These are phyloP conservation scores for Xylota sylvarum DNA, from an alignment of 2,888 invertebrate species.

Conservation along the genomic window DNA sequence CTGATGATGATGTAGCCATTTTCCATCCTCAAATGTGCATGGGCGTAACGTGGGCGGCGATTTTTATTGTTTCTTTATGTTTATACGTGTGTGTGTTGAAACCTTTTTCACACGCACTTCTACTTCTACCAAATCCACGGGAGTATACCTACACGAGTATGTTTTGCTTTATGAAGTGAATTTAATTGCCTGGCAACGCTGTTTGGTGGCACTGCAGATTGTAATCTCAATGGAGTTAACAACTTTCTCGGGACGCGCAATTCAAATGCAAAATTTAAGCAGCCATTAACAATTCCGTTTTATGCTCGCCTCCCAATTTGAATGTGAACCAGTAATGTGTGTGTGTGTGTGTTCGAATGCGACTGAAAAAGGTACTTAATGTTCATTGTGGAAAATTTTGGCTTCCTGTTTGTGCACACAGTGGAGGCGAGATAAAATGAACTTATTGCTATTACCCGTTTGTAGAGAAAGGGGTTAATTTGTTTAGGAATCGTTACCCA, in stretches of 20 bases:
- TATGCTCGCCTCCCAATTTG: constrained; percentile 32
- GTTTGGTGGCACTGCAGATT: constrained; percentile 47
- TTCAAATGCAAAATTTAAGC: constrained; percentile 67
- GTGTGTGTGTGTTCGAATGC: not conserved
- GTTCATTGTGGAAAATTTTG: constrained; percentile 44
- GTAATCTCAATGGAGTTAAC: constrained; percentile 60
- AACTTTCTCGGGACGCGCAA: constrained; percentile 57
- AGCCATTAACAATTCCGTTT: constrained; percentile 62
- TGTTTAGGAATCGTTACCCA: constrained; percentile 14
- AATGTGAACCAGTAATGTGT: not conserved
- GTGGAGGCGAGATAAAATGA: constrained; percentile 22
- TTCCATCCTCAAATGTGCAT: constrained; percentile 7
- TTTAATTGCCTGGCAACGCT: constrained; percentile 46
- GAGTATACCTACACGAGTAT: constrained; percentile 11
- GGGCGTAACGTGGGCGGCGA: constrained; percentile 8
- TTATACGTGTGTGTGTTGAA: not conserved
- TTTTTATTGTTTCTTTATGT: constrained; percentile 11
- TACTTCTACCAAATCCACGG: not conserved
- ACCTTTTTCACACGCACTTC: not conserved
- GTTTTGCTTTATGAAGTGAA: constrained; percentile 55
- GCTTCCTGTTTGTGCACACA: constrained; percentile 27
- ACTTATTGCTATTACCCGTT: constrained; percentile 16
- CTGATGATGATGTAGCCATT: constrained; percentile 58
- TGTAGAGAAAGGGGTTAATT: not conserved
- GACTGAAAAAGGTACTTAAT: constrained; percentile 40